These are phyloP conservation scores for Cinclus mexicanus DNA, from an alignment of 2,113 vertebrate species.

Conservation along the genomic window DNA sequence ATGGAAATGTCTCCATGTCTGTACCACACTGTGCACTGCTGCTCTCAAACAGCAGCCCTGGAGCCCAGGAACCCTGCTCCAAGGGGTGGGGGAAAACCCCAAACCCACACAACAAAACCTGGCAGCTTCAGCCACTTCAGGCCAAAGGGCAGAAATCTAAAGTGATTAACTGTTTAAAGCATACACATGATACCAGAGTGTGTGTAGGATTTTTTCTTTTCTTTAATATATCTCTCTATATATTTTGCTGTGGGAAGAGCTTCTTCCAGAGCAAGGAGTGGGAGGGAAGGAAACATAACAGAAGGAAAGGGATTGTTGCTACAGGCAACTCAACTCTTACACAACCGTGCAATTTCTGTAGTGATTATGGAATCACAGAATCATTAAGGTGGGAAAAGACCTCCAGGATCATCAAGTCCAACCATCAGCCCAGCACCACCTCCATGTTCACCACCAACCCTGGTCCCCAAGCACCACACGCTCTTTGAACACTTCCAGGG, in stretches of 20 bases:
- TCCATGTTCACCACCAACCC: not conserved
- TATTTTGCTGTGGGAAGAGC: not conserved
- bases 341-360: slow-evolving; percentile 26
- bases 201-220: not conserved
- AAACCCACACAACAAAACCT: not conserved
- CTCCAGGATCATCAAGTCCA: not conserved
- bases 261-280: not conserved
- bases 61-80: not conserved
- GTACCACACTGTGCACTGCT: fast-evolving
- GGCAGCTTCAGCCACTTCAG: not conserved
- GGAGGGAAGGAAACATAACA: not conserved
- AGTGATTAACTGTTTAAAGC: not conserved
- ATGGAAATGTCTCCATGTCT: not conserved
- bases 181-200: not conserved
- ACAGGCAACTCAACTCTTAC: slow-evolving; percentile 21
- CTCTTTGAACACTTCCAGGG: not conserved
- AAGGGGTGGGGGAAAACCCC: too few species aligned
- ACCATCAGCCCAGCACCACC: not conserved
- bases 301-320: slow-evolving; percentile 12
- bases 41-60: not conserved
- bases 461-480: not conserved
- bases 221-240: not conserved
- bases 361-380: not conserved
- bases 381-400: not conserved
- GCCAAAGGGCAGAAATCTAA: not conserved